Evolutionary conservation across 2,797 vertebrate genomes (phyloP).

Genomic region (Etheostoma perlongum): DNA sequence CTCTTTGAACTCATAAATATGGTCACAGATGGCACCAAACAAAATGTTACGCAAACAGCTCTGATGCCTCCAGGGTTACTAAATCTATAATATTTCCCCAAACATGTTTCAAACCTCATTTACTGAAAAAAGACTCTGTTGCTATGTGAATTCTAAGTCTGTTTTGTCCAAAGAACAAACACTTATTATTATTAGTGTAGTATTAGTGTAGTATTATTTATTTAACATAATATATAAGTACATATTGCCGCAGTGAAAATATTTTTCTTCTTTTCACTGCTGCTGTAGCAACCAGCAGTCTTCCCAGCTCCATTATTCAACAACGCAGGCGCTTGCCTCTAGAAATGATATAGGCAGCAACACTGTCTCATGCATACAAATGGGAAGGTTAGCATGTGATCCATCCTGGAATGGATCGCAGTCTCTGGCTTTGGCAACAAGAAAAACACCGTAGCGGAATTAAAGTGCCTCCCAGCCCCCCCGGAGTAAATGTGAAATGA

Average conservation of each 20-base stretch:
- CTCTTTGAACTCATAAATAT: conserved; percentile 59
- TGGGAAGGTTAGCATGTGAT: conserved; percentile 67
- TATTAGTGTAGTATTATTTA: conserved; percentile 4
- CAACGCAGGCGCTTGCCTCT: conserved; percentile 52
- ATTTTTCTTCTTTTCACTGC: conserved; percentile 44
- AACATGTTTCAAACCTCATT: conserved; percentile 45
- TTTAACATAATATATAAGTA: conserved; percentile 8
- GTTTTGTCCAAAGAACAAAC: conserved; percentile 22
- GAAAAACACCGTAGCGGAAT: conserved; percentile 43
- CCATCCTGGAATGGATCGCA: conserved; percentile 54
- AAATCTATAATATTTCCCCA: conserved; percentile 61
- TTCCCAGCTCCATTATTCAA: conserved; percentile 66
- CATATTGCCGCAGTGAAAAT: conserved; percentile 50
- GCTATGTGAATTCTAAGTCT: conserved; percentile 1
- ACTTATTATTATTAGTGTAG: neutral
- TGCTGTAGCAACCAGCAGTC: conserved; percentile 59
- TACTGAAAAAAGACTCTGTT: conserved; percentile 19
- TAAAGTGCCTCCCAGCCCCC: conserved; percentile 40
- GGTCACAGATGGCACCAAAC: conserved; percentile 78
- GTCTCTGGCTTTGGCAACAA: conserved; percentile 43
- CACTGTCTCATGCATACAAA: conserved; percentile 74
- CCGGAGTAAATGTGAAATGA: conserved; percentile 53
- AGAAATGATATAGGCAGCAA: conserved; percentile 63
- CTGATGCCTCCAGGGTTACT: conserved; percentile 69
- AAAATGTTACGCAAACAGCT: conserved; percentile 71